Evolutionary conservation across 1,140 invertebrate genomes (phyloP).

Genomic region (Whitmania pigra): DNA sequence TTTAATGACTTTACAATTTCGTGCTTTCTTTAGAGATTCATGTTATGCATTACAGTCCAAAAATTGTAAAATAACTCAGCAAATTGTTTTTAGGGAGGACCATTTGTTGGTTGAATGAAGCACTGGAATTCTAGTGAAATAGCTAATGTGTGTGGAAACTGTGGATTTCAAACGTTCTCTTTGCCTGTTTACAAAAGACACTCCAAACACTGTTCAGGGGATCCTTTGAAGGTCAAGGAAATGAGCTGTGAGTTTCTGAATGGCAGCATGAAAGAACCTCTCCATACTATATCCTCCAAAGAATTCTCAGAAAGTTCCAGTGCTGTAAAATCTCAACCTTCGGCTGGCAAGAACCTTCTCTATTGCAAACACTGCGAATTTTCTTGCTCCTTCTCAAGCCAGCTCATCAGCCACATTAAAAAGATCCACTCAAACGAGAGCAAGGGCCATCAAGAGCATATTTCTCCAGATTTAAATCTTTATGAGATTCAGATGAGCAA

Average conservation of each 20-base stretch:
- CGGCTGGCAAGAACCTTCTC: neutral
- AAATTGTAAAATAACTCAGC: no score
- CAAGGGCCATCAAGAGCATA: neutral
- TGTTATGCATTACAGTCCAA: no score
- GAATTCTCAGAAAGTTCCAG: neutral
- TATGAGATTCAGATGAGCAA: no score
- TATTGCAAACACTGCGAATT: neutral
- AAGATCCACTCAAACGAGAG: neutral
- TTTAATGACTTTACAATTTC: no score
- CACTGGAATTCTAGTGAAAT: conserved; percentile 10
- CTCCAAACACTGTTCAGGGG: conserved; percentile 1
- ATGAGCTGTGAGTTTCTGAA: neutral
- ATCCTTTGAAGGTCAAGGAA: neutral
- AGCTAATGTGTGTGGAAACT: neutral
- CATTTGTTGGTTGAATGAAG: neutral
- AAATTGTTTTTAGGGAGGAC: neutral
- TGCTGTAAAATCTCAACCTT: neutral
- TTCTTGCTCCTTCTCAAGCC: neutral
- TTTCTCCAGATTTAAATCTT: no score
- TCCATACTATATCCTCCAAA: neutral
- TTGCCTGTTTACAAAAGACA: conserved; percentile 9
- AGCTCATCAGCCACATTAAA: neutral
- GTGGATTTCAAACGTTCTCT: conserved; percentile 12
- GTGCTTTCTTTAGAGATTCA: no score
- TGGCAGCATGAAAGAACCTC: neutral